These are phyloP conservation scores for Peromyscus californicus DNA, from an alignment of 2,113 vertebrate species.

Conservation along the genomic window DNA sequence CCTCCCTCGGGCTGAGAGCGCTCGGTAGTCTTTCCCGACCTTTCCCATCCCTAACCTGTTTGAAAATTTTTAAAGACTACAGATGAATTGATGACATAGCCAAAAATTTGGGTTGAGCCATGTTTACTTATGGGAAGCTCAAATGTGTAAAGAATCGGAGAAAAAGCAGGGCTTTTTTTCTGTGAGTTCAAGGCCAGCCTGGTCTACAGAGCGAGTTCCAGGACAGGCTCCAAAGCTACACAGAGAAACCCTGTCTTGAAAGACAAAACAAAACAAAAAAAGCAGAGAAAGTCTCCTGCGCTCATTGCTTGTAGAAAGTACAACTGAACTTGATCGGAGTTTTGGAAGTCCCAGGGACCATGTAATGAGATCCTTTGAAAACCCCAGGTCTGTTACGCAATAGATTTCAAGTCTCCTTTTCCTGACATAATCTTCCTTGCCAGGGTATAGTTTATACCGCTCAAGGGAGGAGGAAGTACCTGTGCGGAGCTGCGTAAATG, in stretches of 20 bases:
- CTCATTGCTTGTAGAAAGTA: neutral
- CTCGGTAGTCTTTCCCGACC: neutral
- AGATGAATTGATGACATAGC: neutral
- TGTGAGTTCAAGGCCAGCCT: too few species aligned
- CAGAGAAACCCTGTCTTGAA: too few species aligned
- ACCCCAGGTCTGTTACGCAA: slow-evolving; percentile 68
- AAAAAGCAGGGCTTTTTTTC: too few species aligned
- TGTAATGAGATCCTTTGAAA: slow-evolving; percentile 51
- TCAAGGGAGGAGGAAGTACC: neutral
- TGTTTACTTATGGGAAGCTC: neutral
- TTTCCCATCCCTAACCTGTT: neutral
- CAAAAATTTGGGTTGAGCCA: neutral
- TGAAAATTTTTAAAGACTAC: neutral
- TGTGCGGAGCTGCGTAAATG: slow-evolving; percentile 50
- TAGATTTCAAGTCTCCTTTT: slow-evolving; percentile 69
- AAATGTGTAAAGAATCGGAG: neutral
- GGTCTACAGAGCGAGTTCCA: too few species aligned
- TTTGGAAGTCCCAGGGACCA: slow-evolving; percentile 58
- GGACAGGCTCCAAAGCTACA: too few species aligned
- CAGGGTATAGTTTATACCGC: slow-evolving; percentile 59
- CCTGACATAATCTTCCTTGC: slow-evolving; percentile 66
- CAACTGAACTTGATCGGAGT: neutral
- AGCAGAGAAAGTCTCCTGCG: neutral
- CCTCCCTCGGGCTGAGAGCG: neutral
- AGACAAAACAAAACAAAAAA: neutral